phyloP scores from a whole-genome alignment of 2,888 invertebrate species.

The Notodonta dromedarius region DNA sequence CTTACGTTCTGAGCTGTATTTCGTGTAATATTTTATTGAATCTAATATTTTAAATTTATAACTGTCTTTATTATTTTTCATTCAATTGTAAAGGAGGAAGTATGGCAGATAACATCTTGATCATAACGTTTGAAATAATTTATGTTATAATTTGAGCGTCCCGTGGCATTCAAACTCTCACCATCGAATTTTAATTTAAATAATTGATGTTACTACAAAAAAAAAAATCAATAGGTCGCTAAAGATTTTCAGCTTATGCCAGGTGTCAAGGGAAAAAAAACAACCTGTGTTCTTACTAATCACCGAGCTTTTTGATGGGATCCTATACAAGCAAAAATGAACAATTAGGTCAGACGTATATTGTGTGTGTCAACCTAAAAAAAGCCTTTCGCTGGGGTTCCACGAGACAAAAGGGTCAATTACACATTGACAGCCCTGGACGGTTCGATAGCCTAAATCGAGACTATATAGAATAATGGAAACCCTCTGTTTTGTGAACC shows the following conservation, averaged over 20 bases:
- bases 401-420: slow-evolving; percentile 3
- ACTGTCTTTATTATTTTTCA: slow-evolving; percentile 13
- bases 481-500: neutral
- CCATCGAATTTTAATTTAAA: slow-evolving; percentile 57
- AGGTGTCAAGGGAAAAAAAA: too few relatives aligned
- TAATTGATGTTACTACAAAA: slow-evolving; percentile 38
- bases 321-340: too few relatives aligned
- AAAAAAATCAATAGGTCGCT: too few relatives aligned
- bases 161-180: slow-evolving; percentile 43
- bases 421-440: neutral
- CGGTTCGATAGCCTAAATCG: slow-evolving; percentile 1
- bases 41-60: slow-evolving; percentile 1
- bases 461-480: neutral
- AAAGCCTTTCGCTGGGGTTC: neutral
- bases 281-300: too few relatives aligned
- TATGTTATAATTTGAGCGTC: slow-evolving; percentile 40
- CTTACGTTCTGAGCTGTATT: neutral
- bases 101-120: slow-evolving; percentile 54
- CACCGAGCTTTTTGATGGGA: too few relatives aligned
- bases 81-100: slow-evolving; percentile 46
- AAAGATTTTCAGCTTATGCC: too few relatives aligned
- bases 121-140: slow-evolving; percentile 54
- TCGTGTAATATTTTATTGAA: neutral
- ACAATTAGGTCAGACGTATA: neutral
- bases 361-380: neutral